Percentiles rank a stretch among this genome's conserved stretches.
These are phyloP conservation scores for Lasioglossum calceatum DNA, from an alignment of 2,888 invertebrate genomes.

Conservation along the genomic window DNA sequence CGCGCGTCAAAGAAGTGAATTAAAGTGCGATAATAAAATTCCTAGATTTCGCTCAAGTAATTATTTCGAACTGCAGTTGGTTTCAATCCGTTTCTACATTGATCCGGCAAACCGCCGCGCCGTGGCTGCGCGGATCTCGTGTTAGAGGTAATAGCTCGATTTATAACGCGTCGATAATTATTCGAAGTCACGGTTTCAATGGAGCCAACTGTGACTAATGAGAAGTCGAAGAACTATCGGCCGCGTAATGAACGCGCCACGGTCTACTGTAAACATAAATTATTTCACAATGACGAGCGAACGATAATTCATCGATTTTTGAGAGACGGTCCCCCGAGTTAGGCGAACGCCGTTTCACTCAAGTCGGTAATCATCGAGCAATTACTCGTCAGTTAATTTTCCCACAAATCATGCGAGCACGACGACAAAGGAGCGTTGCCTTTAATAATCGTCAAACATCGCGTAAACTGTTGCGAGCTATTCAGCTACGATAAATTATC, in stretches of 20 bases:
- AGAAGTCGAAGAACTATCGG: constrained; percentile 58
- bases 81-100: constrained; percentile 1
- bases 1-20: constrained; percentile 7
- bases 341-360: constrained; percentile 39
- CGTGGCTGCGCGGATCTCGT: not conserved
- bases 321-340: not conserved
- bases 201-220: constrained; percentile 58
- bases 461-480: constrained; percentile 1
- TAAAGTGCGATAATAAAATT: constrained; percentile 6
- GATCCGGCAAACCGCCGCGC: not conserved
- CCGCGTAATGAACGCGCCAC: constrained; percentile 47
- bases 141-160: constrained; percentile 27
- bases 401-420: constrained; percentile 41
- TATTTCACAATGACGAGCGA: constrained; percentile 43
- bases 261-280: constrained; percentile 54
- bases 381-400: constrained; percentile 53
- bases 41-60: not conserved
- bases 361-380: constrained; percentile 48
- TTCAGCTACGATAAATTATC: constrained; percentile 8
- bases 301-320: constrained; percentile 49
- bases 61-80: not conserved
- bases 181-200: constrained; percentile 49
- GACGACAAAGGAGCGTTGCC: constrained; percentile 27
- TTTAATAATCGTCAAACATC: constrained; percentile 25
- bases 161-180: constrained; percentile 58